Conservation (phyloP, 2,888 invertebrate genomes). For the Antheraea yamamai region DNA sequence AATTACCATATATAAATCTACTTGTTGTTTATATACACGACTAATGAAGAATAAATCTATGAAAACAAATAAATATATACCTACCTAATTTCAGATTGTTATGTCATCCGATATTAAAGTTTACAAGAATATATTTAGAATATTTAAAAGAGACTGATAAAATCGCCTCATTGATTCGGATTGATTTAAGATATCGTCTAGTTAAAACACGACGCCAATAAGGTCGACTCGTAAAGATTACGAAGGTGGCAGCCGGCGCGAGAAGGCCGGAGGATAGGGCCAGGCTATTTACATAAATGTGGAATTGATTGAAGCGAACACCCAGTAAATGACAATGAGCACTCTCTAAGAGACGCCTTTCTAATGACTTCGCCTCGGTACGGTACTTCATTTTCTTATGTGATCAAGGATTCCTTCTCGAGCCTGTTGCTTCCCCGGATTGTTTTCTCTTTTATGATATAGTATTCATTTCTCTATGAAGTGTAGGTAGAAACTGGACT, state of each 20-base stretch:
- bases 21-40: no score
- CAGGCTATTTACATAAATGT: slow-evolving; percentile 69
- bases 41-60: no score
- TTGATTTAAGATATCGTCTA: neutral
- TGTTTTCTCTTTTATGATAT: neutral
- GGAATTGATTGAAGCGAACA: slow-evolving; percentile 77
- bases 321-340: slow-evolving; percentile 54
- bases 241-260: neutral
- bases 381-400: slow-evolving; percentile 34
- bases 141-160: neutral
- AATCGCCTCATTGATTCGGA: slow-evolving; percentile 6
- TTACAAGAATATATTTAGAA: neutral
- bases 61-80: no score
- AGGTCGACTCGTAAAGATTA: neutral
- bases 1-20: no score
- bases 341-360: slow-evolving; percentile 59
- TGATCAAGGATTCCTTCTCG: slow-evolving; percentile 39
- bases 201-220: neutral
- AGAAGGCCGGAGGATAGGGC: neutral
- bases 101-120: neutral
- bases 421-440: slow-evolving; percentile 48
- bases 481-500: no score
- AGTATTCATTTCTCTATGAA: no score
- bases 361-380: slow-evolving; percentile 55
- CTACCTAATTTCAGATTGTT: neutral